These are phyloP conservation scores for Noctuana brunneofusca DNA, from an alignment of 2,888 invertebrate species.

Conservation along the genomic window DNA sequence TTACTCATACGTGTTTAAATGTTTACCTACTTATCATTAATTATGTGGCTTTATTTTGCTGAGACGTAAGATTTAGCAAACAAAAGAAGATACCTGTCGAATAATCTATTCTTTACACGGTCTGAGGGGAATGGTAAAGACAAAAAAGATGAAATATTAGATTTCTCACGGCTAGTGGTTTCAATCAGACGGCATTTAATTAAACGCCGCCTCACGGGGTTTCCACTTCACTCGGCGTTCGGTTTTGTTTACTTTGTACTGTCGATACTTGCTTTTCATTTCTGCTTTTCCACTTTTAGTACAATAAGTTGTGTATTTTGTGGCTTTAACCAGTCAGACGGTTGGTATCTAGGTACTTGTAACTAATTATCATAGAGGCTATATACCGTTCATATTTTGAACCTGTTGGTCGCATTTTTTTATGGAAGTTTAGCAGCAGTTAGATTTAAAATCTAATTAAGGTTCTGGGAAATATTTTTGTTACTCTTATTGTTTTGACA, in stretches of 20 bases:
- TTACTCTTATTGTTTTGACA: no score
- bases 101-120: constrained; percentile 50
- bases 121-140: constrained; percentile 23
- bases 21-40: no score
- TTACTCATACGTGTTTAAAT: no score
- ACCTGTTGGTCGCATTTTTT: no score
- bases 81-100: constrained; percentile 15
- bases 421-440: no score
- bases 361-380: not conserved
- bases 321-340: not conserved
- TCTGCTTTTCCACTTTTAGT: constrained; percentile 8
- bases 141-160: constrained; percentile 64
- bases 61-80: constrained; percentile 28
- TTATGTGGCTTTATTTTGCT: constrained; percentile 1
- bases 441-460: no score
- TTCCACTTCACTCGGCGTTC: constrained; percentile 42
- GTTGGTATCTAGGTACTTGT: not conserved
- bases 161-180: constrained; percentile 65
- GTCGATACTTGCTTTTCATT: constrained; percentile 15
- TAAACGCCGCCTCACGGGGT: constrained; percentile 65
- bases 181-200: constrained; percentile 74
- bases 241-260: constrained; percentile 46
- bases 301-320: not conserved
- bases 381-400: not conserved
- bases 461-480: no score